phyloP scores from a whole-genome alignment of 1,140 invertebrate species.

The Hypsibius dujardini region DNA sequence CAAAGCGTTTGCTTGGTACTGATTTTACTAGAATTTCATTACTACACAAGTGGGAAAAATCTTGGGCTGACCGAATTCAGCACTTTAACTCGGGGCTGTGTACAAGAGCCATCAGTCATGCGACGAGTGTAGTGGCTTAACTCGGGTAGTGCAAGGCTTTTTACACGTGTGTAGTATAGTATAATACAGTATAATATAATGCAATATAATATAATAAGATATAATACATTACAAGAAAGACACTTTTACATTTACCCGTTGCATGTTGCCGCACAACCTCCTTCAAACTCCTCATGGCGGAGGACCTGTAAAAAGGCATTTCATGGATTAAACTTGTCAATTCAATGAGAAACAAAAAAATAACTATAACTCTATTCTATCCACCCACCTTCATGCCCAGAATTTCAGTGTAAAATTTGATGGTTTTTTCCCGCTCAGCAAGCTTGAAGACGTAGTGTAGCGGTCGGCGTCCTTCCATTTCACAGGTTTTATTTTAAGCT shows the following conservation, averaged over 20 bases:
- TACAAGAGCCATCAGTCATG: too few species aligned
- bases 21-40: too few species aligned
- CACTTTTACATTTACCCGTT: conserved; percentile 56
- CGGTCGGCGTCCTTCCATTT: conserved; percentile 41
- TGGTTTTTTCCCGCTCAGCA: conserved; percentile 58
- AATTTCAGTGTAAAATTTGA: conserved; percentile 68
- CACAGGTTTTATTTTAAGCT: background rate
- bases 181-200: too few species aligned
- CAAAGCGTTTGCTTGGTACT: too few species aligned
- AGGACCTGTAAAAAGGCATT: conserved; percentile 46
- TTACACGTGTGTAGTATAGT: too few species aligned
- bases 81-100: too few species aligned
- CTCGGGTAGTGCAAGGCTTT: too few species aligned
- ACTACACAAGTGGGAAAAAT: too few species aligned
- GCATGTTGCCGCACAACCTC: conserved; percentile 83
- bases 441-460: conserved; percentile 92
- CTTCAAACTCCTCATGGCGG: conserved; percentile 86
- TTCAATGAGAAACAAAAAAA: background rate
- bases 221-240: too few species aligned
- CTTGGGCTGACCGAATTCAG: too few species aligned
- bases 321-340: background rate
- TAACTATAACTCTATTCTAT: background rate
- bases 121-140: too few species aligned
- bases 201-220: too few species aligned
- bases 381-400: conserved; percentile 74